These are phyloP conservation scores for Limnodromus scolopaceus DNA, from an alignment of 2,797 vertebrate species.

Conservation along the genomic window DNA sequence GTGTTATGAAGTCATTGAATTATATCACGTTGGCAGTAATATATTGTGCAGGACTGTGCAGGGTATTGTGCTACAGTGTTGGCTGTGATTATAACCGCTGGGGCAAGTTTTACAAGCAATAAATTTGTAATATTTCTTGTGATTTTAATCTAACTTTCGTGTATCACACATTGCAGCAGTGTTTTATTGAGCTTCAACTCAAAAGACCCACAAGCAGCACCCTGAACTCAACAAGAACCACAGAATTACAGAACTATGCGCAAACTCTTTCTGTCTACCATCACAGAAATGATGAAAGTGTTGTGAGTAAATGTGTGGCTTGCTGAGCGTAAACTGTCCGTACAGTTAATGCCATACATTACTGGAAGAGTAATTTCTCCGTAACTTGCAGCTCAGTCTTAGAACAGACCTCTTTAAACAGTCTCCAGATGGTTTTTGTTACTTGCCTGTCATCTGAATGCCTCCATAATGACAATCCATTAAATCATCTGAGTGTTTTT, in stretches of 20 bases:
- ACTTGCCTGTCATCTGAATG: not conserved
- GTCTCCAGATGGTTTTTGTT: conserved; percentile 21
- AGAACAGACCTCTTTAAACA: not conserved
- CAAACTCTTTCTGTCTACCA: not conserved
- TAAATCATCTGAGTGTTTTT: not conserved
- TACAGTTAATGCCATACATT: not conserved
- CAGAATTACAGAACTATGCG: not conserved
- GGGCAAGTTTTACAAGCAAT: not conserved
- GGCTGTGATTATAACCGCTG: not conserved
- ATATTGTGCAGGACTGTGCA: not conserved
- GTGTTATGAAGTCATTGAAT: not conserved
- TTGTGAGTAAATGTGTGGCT: not conserved
- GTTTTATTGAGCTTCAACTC: not conserved
- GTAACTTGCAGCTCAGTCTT: not conserved
- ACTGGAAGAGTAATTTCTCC: not conserved
- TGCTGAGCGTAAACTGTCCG: not conserved
- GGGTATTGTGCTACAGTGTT: not conserved
- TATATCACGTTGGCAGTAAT: not conserved
- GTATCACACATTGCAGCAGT: not conserved
- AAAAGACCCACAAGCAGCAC: not conserved
- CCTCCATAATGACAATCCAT: not conserved
- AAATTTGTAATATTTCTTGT: not conserved
- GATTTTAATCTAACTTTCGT: not conserved
- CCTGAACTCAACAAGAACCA: not conserved
- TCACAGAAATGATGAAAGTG: not conserved